Conservation (phyloP, 1,140 invertebrate genomes). For the Parasteatoda tepidariorum region DNA sequence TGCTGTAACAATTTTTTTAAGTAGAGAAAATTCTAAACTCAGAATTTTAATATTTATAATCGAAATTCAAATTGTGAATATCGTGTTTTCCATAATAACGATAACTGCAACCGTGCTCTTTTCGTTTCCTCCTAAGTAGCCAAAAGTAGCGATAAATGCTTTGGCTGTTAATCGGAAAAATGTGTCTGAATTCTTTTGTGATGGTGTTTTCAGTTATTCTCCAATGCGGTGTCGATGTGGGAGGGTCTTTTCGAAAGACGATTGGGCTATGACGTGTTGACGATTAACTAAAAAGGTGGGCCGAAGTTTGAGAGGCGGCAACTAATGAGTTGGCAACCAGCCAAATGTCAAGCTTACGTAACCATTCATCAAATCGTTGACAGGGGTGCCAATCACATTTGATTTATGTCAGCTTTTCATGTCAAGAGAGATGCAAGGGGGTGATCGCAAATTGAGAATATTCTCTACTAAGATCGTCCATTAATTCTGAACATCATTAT, state of each 20-base stretch:
- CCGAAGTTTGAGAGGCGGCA: slow-evolving; percentile 43
- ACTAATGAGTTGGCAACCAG: slow-evolving; percentile 61
- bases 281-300: slow-evolving; percentile 50
- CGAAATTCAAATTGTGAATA: no score
- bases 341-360: slow-evolving; percentile 51
- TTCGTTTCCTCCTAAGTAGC: no score
- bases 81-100: no score
- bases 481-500: no score
- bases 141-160: background rate
- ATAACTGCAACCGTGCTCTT: no score
- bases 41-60: no score
- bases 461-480: no score
- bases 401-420: slow-evolving; percentile 62
- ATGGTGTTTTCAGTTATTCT: background rate
- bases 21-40: no score
- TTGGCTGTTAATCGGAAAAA: background rate
- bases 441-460: slow-evolving; percentile 50
- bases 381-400: slow-evolving; percentile 61
- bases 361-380: slow-evolving; percentile 60
- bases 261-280: slow-evolving; percentile 47
- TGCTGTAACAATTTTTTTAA: no score
- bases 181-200: background rate
- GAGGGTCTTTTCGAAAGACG: slow-evolving; percentile 12
- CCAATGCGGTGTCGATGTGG: slow-evolving; percentile 17
- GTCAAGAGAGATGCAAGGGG: slow-evolving; percentile 38